A percentile compares a stretch with the other conserved stretches of the same genome.
These are phyloP conservation scores for Acleris cristana DNA, from an alignment of 2,888 invertebrate species.

Conservation along the genomic window DNA sequence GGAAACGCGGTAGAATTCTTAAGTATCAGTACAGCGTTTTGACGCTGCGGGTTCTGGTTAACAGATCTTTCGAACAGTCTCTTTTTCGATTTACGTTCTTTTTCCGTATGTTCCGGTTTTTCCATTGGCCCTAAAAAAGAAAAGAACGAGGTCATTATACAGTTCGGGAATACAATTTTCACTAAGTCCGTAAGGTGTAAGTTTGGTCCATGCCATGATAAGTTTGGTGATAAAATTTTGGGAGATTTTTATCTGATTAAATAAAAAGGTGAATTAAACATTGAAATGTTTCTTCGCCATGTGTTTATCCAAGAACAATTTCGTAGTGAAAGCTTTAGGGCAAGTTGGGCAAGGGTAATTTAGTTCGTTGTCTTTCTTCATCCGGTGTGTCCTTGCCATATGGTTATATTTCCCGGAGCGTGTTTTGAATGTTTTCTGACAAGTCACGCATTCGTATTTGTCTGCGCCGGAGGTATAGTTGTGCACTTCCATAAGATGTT, in stretches of 20 bases:
- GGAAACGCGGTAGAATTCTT: conserved; percentile 75
- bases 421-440: conserved; percentile 74
- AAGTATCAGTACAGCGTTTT: conserved; percentile 74
- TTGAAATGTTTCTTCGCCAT: conserved; percentile 81
- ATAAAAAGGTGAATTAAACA: conserved; percentile 41
- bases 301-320: conserved; percentile 82
- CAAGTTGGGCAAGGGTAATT: conserved; percentile 79
- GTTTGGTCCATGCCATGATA: conserved; percentile 36
- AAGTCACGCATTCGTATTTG: conserved; percentile 72
- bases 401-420: conserved; percentile 78
- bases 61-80: conserved; percentile 78
- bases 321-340: conserved; percentile 79
- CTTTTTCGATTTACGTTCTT: conserved; percentile 75
- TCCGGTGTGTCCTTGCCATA: conserved; percentile 72
- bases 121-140: conserved; percentile 79
- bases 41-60: conserved; percentile 76
- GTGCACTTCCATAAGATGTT: conserved; percentile 74
- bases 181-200: conserved; percentile 40
- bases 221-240: conserved; percentile 5
- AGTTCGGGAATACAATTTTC: conserved; percentile 51
- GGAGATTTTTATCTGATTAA: too few relatives aligned
- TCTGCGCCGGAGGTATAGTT: conserved; percentile 73
- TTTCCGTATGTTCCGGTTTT: conserved; percentile 66
- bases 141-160: conserved; percentile 75
- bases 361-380: conserved; percentile 72